A percentile compares a stretch with the other conserved stretches of the same genome.
Evolutionary conservation across 2,888 invertebrate genomes (phyloP).

Genomic region (Ormyrus rosae): DNA sequence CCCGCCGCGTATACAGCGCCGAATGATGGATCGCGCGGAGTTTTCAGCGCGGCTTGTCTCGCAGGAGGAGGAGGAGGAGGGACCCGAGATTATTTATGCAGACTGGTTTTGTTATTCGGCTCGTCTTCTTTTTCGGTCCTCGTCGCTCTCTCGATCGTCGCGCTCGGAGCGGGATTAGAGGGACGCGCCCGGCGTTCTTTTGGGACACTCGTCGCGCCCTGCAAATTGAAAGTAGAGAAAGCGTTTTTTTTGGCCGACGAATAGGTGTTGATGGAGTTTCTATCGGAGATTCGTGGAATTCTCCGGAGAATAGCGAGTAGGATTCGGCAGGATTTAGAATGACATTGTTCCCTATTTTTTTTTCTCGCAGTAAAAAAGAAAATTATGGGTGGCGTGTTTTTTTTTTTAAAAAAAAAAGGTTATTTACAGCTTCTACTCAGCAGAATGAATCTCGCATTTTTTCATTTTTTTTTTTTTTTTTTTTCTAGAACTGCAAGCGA

Average conservation of each 20-base stretch:
- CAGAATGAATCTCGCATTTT: too few species aligned
- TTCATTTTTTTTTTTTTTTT: too few species aligned
- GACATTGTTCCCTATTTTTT: too few species aligned
- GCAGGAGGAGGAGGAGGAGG: not conserved
- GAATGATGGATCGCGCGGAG: conserved; percentile 34
- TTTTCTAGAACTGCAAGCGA: too few species aligned
- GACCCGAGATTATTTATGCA: conserved; percentile 27
- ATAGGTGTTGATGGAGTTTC: not conserved
- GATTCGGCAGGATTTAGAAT: too few species aligned
- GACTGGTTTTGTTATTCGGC: not conserved
- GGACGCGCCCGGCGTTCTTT: not conserved
- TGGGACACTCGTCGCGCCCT: not conserved
- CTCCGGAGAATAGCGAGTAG: too few species aligned
- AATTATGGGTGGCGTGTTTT: not conserved
- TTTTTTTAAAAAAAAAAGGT: not conserved
- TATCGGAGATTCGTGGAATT: conserved; percentile 7
- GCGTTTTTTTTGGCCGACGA: too few species aligned
- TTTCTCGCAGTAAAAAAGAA: too few species aligned
- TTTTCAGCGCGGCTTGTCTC: conserved; percentile 22
- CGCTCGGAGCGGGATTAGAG: conserved; percentile 1
- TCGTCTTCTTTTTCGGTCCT: too few species aligned
- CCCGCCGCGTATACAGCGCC: conserved; percentile 24
- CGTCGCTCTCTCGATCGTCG: not conserved
- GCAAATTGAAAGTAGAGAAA: conserved; percentile 29
- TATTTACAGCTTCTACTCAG: too few species aligned